Conservation (phyloP, 2,888 invertebrate species). For the Hyppa rectilinea region DNA sequence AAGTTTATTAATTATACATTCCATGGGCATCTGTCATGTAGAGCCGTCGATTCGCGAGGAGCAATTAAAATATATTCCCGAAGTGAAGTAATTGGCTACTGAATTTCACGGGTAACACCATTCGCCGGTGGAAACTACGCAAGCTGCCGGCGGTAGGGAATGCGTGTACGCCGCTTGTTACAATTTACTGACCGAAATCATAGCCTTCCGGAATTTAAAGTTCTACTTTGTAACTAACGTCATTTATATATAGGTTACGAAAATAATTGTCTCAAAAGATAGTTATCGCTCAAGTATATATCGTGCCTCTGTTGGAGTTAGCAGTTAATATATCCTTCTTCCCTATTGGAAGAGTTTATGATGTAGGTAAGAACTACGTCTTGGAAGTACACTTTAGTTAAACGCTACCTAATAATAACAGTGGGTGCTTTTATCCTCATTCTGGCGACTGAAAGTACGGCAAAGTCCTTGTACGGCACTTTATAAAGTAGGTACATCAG, state of each 20-base stretch:
- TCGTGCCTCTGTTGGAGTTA: not conserved
- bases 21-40: constrained; percentile 63
- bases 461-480: constrained; percentile 4
- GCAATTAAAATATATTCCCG: constrained; percentile 71
- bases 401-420: constrained; percentile 20
- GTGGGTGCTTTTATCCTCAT: constrained; percentile 8
- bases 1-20: constrained; percentile 70
- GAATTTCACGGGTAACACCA: constrained; percentile 66
- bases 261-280: constrained; percentile 9
- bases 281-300: not conserved
- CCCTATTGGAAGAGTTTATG: constrained; percentile 11
- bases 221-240: constrained; percentile 33
- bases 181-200: constrained; percentile 48
- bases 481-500: too few species aligned
- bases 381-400: too few species aligned
- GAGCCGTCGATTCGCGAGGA: constrained; percentile 65
- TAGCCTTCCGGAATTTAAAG: constrained; percentile 26
- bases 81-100: constrained; percentile 71
- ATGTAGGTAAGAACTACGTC: too few species aligned
- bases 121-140: constrained; percentile 54
- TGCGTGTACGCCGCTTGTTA: constrained; percentile 33
- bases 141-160: constrained; percentile 42
- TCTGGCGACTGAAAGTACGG: constrained; percentile 14
- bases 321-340: constrained; percentile 8
- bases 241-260: constrained; percentile 8